Evolutionary conservation across 2,888 invertebrate species (phyloP).

Genomic region (Macrosiphum euphorbiae): DNA sequence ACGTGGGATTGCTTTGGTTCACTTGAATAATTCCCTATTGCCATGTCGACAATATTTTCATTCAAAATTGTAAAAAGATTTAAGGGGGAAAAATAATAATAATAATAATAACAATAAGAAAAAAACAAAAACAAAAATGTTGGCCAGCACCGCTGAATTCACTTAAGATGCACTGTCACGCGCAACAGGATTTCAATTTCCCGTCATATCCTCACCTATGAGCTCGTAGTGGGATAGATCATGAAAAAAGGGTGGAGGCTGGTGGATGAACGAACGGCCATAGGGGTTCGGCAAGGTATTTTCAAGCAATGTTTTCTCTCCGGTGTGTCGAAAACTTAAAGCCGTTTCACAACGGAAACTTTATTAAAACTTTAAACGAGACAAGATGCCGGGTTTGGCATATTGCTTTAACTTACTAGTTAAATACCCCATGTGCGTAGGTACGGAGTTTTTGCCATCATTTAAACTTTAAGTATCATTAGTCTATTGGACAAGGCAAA

Average conservation of each 20-base stretch:
- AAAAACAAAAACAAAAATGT: constrained; percentile 49
- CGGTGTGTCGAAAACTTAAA: constrained; percentile 59
- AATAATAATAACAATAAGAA: not conserved
- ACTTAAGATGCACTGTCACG: constrained; percentile 42
- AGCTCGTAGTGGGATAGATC: not conserved
- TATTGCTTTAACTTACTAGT: constrained; percentile 54
- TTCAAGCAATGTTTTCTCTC: constrained; percentile 45
- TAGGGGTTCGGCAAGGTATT: constrained; percentile 40
- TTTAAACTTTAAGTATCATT: constrained; percentile 45
- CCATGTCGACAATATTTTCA: not conserved
- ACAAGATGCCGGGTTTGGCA: constrained; percentile 32
- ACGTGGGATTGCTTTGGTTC: not conserved
- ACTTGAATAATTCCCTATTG: not conserved
- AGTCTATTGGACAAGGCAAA: not conserved
- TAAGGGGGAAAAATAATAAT: not conserved
- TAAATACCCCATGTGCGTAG: constrained; percentile 42
- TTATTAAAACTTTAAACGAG: constrained; percentile 64
- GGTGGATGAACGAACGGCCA: not conserved
- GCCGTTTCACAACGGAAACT: constrained; percentile 59
- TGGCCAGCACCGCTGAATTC: not conserved
- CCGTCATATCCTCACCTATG: not conserved
- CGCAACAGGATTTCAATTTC: constrained; percentile 51
- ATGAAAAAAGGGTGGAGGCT: constrained; percentile 3
- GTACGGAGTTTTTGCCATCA: constrained; percentile 4
- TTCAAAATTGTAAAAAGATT: constrained; percentile 41